Percentiles rank a stretch among this genome's conserved stretches.
Conservation (phyloP, 37 sponge, comb jelly and placozoan species). For the Halisarca cf. caerulea region DNA sequence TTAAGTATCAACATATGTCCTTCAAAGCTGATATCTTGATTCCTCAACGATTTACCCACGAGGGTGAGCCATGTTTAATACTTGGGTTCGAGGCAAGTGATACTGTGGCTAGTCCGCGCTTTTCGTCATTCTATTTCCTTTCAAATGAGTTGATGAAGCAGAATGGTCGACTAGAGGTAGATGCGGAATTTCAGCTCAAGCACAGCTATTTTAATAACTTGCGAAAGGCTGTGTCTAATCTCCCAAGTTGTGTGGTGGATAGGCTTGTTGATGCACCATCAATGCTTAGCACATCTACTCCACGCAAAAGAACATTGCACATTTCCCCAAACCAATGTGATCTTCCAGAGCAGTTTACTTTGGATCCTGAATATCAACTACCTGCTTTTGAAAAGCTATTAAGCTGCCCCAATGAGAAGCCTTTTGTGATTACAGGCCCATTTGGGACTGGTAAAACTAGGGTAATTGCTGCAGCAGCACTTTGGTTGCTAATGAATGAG, state of each 20-base stretch:
- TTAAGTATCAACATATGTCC: background rate
- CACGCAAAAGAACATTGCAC: too few relatives aligned
- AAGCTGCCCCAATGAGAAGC: background rate
- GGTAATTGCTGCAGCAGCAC: conserved; percentile 64
- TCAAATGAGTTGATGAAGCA: background rate
- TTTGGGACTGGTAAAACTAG: conserved; percentile 87
- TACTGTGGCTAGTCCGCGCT: background rate
- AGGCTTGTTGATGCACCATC: background rate
- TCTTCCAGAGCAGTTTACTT: background rate
- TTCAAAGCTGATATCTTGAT: background rate
- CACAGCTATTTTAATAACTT: conserved; percentile 4
- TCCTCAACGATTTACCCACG: background rate
- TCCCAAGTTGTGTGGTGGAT: background rate
- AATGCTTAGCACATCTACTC: background rate
- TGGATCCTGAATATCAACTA: conserved; percentile 27
- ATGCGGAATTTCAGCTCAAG: background rate
- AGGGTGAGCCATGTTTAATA: background rate
- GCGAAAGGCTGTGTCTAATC: background rate
- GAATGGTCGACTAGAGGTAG: background rate
- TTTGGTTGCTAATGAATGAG: conserved; percentile 27
- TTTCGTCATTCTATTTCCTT: too few relatives aligned
- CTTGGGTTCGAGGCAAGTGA: background rate
- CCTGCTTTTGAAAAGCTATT: conserved; percentile 40
- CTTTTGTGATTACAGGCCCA: conserved; percentile 65
- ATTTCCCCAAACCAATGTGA: background rate